Percentiles rank a stretch among this genome's conserved stretches.
These are phyloP conservation scores for Lasioglossum morio DNA, from an alignment of 2,888 invertebrate species.

Conservation along the genomic window DNA sequence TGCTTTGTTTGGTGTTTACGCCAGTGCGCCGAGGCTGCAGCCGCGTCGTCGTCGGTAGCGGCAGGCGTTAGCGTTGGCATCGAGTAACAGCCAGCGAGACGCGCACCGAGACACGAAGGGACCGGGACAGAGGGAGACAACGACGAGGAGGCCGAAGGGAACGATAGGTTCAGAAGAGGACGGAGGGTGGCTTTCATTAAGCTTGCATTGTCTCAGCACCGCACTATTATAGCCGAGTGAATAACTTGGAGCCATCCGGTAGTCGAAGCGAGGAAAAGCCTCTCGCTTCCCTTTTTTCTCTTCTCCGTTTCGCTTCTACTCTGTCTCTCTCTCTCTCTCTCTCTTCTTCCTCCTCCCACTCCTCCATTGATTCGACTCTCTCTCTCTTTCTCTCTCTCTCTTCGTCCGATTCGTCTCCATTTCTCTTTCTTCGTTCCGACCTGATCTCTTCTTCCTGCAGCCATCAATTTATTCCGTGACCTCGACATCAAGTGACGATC, in stretches of 20 bases:
- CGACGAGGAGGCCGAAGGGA: slow-evolving; percentile 27
- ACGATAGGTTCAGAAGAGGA: slow-evolving; percentile 36
- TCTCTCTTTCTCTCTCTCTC: neutral
- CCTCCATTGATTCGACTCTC: neutral
- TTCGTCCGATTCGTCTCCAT: slow-evolving; percentile 17
- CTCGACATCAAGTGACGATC: slow-evolving; percentile 35
- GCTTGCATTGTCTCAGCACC: slow-evolving; percentile 80
- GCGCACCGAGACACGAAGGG: slow-evolving; percentile 28
- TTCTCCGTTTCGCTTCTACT: neutral
- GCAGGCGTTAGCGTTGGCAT: slow-evolving; percentile 48
- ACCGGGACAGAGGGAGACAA: neutral
- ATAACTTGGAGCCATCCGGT: slow-evolving; percentile 77
- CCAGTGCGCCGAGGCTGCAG: slow-evolving; percentile 42
- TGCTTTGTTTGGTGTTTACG: slow-evolving; percentile 81
- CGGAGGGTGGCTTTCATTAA: slow-evolving; percentile 80
- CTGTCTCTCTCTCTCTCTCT: neutral
- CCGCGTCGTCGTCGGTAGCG: slow-evolving; percentile 37
- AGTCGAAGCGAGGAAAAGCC: slow-evolving; percentile 50
- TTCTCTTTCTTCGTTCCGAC: slow-evolving; percentile 16
- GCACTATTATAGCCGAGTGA: slow-evolving; percentile 78
- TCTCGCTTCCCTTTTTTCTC: slow-evolving; percentile 18
- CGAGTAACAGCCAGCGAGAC: slow-evolving; percentile 33
- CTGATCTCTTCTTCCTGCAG: slow-evolving; percentile 7
- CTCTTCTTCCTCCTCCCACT: neutral
- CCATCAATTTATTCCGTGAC: slow-evolving; percentile 64